Percentiles rank a stretch among this genome's conserved stretches.
phyloP scores from a whole-genome alignment of 2,113 vertebrate species.

The Saimiri boliviensis region DNA sequence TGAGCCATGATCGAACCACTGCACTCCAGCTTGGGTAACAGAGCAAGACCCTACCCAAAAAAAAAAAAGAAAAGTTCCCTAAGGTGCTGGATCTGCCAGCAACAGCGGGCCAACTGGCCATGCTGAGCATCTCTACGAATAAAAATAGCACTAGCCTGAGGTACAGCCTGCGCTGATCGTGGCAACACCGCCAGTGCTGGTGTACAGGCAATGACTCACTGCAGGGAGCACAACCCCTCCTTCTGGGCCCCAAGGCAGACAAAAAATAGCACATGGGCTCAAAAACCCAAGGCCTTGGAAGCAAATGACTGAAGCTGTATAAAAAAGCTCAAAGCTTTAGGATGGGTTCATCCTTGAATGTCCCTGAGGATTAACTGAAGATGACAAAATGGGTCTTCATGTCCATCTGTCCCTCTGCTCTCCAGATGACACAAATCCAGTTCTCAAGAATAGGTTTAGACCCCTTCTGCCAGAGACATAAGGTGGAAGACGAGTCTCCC shows the following conservation, averaged over 20 bases:
- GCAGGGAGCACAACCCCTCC: neutral
- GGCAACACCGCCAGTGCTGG: neutral
- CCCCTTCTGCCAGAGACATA: neutral
- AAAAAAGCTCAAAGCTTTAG: neutral
- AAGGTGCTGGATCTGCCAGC: neutral
- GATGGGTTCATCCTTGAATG: neutral
- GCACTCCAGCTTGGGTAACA: too few species aligned
- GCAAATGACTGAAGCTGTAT: neutral
- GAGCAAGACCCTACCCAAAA: too few species aligned
- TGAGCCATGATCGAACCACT: too few species aligned
- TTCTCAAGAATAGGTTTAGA: neutral
- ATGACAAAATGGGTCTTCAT: neutral
- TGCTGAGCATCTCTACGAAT: neutral
- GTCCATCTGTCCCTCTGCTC: neutral
- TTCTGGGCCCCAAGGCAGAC: neutral
- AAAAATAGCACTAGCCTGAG: neutral
- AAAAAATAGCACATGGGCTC: conserved; percentile 26
- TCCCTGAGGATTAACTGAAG: neutral
- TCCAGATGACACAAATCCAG: neutral
- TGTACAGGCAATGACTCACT: neutral
- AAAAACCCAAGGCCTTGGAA: neutral
- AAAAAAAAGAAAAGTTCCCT: neutral
- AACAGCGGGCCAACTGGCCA: neutral
- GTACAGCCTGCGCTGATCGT: neutral
- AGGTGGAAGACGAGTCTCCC: neutral